These are phyloP conservation scores for Sinosuthora webbiana DNA, from an alignment of 2,113 vertebrate species.

Conservation along the genomic window DNA sequence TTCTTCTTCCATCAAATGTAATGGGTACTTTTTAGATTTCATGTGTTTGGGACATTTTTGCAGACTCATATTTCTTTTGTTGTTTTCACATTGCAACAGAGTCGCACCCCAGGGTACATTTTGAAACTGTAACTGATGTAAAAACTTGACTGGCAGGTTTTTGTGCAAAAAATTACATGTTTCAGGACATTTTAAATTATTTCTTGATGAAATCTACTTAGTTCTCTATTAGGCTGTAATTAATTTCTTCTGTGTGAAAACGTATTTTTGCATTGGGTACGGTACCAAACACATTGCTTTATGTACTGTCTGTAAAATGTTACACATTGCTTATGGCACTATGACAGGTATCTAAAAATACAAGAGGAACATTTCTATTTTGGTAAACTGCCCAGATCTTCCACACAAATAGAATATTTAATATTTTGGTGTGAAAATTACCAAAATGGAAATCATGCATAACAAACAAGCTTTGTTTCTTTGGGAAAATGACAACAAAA, in stretches of 20 bases:
- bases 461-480: background rate
- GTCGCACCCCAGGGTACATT: conserved; percentile 46
- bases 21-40: conserved; percentile 21
- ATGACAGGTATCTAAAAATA: background rate
- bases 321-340: conserved; percentile 16
- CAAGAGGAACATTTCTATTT: background rate
- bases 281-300: background rate
- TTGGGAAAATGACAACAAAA: conserved; percentile 3
- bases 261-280: conserved; percentile 18
- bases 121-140: conserved; percentile 59
- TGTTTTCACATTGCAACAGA: conserved; percentile 37
- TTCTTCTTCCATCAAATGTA: conserved; percentile 31
- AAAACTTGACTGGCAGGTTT: conserved; percentile 58
- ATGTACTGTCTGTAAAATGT: conserved; percentile 7
- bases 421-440: background rate
- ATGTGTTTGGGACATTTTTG: conserved; percentile 27
- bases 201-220: conserved; percentile 45
- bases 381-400: conserved; percentile 2
- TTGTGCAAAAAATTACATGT: conserved; percentile 17
- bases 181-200: conserved; percentile 35
- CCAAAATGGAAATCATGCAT: background rate
- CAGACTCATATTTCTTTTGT: conserved; percentile 41
- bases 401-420: background rate
- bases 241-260: conserved; percentile 48
- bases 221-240: conserved; percentile 31